These are phyloP conservation scores for Palythoa grandis DNA, from an alignment of 92 coral and sea anemone species.

Conservation along the genomic window DNA sequence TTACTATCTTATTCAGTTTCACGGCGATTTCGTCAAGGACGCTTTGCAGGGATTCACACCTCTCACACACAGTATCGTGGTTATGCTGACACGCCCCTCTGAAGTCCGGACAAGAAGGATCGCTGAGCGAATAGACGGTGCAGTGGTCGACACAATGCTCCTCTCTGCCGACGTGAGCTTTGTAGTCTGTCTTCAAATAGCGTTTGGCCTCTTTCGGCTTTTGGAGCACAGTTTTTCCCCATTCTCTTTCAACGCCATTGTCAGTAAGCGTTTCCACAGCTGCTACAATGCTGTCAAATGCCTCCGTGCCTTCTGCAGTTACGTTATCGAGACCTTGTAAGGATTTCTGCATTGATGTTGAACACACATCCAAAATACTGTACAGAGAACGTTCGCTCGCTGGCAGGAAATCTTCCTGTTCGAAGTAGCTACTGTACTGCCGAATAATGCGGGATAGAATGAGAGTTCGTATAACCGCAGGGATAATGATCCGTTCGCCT, in stretches of 20 bases:
- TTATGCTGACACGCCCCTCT: not conserved
- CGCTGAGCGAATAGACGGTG: slow-evolving; percentile 24
- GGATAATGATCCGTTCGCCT: not conserved
- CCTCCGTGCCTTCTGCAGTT: slow-evolving; percentile 62
- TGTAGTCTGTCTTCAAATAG: slow-evolving; percentile 68
- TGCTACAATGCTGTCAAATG: too few species aligned
- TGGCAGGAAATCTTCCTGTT: not conserved
- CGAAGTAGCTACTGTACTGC: not conserved
- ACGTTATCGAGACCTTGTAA: slow-evolving; percentile 57
- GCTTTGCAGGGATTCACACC: slow-evolving; percentile 45
- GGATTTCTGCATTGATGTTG: slow-evolving; percentile 45
- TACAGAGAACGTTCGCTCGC: not conserved
- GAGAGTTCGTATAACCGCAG: not conserved
- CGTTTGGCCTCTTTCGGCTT: slow-evolving; percentile 53
- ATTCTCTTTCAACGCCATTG: slow-evolving; percentile 37
- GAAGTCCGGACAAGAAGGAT: not conserved
- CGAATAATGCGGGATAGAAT: not conserved
- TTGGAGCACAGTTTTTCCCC: slow-evolving; percentile 18
- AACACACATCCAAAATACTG: not conserved
- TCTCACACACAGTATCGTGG: slow-evolving; percentile 35
- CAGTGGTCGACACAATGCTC: slow-evolving; percentile 62
- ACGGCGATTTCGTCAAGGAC: slow-evolving; percentile 42
- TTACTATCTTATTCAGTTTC: slow-evolving; percentile 27
- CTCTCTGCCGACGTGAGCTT: slow-evolving; percentile 62
- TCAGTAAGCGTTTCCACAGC: slow-evolving; percentile 37